Base-by-base conservation (phyloP, 2,113 vertebrate species). In the Pseudorectes ferrugineus region DNA sequence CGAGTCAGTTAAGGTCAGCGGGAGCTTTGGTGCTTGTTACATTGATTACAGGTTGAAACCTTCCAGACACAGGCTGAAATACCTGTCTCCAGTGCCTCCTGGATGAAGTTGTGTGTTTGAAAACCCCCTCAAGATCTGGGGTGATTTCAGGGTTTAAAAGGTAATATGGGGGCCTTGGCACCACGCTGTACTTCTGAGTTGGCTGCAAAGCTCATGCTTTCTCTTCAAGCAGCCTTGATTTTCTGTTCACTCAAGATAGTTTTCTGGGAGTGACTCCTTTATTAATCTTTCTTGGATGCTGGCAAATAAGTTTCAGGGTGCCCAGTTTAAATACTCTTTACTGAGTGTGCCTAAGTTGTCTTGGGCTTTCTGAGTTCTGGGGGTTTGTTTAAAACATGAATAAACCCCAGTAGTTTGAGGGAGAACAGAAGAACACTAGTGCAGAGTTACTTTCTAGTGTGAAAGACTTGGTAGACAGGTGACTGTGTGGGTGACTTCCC, bases 241-340 rank as follows among this genome's bases (percentile, higher is more conserved):
- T 96, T 84, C 88, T 88, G 43, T 78, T 95, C 63, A 36, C 36
- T 85, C 65, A 49, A 49, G 92, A 71, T 46, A 63, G 23, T 62
- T 87, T 76, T 95, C 38, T 0, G 5, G 89, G 54, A 75, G 67
- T 52, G 46, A 46, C 76, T 67, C 38, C 23, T 88, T 72, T 75
- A 45, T 66, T 84, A 63, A 57, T 79, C 40, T 86, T 85, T 83
- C 85, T 90, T 59, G 51, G 42, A 55, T 85, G 58, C 33, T 96
- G 83, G 67, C 38, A 83, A 45, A 18, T 74, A 68, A 66, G 15
- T 74, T 71, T 95, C 62, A 68, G 73, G n/a, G 35, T 75, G 23
- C 59, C 23, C 40, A 46, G 38, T 95, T 87, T 91, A 82, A 82
- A 78, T 93, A 66, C 73, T 94, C 52, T 70, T 92, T 92, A 46